phyloP scores from a whole-genome alignment of 2,113 vertebrate species.

The Leiothrix lutea region DNA sequence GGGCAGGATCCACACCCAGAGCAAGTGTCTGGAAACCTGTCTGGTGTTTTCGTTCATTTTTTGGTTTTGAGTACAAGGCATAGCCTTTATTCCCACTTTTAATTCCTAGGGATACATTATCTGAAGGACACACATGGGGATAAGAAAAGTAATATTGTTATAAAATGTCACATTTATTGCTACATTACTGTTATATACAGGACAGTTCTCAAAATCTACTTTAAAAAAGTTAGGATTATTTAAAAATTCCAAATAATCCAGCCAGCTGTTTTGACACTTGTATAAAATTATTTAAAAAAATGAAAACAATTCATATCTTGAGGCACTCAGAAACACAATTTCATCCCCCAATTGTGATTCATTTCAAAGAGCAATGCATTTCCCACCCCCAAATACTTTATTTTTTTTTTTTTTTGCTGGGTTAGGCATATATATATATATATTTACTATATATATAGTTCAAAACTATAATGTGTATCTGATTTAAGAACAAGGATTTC shows the following conservation, averaged over 20 bases:
- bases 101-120: conserved; percentile 79
- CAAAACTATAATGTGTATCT: conserved; percentile 77
- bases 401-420: conserved; percentile 35
- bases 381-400: conserved; percentile 49
- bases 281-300: conserved; percentile 77
- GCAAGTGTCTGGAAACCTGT: neutral
- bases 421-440: conserved; percentile 70
- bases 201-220: conserved; percentile 87
- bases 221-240: conserved; percentile 83
- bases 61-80: conserved; percentile 34
- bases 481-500: conserved; percentile 69
- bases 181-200: conserved; percentile 95
- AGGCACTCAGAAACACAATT: conserved; percentile 79
- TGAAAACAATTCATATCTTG: conserved; percentile 67
- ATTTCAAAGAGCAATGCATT: conserved; percentile 47
- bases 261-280: conserved; percentile 79
- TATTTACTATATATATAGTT: conserved; percentile 74
- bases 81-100: conserved; percentile 59
- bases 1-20: neutral
- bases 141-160: conserved; percentile 82
- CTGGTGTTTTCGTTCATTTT: neutral
- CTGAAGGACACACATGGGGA: conserved; percentile 82
- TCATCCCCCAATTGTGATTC: conserved; percentile 60
- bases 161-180: conserved; percentile 97
- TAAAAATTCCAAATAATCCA: conserved; percentile 81